phyloP scores from a whole-genome alignment of 2,888 invertebrate species.

The Endotricha flammealis region DNA sequence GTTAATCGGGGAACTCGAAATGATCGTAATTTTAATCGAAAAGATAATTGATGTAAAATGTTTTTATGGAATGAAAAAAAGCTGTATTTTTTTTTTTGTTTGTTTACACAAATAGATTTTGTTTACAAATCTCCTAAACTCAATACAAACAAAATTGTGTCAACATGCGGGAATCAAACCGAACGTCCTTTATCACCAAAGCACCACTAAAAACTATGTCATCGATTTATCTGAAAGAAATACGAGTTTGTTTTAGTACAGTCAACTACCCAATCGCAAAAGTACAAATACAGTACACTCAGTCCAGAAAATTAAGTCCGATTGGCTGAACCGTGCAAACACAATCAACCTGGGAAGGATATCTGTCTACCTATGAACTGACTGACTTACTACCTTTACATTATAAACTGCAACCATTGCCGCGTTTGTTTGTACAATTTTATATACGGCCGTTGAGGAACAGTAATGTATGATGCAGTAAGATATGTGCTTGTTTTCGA shows the following conservation, averaged over 20 bases:
- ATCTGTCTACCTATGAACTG: conserved; percentile 15
- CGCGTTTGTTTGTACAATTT: background rate
- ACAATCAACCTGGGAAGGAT: conserved; percentile 46
- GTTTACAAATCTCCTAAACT: background rate
- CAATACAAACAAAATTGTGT: background rate
- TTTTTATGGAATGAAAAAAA: no score
- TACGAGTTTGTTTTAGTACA: conserved; percentile 11
- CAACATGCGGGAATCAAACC: background rate
- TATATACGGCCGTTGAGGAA: background rate
- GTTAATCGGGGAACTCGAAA: background rate
- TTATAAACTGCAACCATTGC: conserved; percentile 4
- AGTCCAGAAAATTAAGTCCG: conserved; percentile 47
- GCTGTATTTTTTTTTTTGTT: no score
- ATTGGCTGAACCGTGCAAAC: conserved; percentile 48
- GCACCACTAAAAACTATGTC: no score
- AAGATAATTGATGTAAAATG: no score
- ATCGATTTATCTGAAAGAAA: no score
- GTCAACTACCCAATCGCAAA: conserved; percentile 13
- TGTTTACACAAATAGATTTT: no score
- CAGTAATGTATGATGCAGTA: conserved; percentile 3
- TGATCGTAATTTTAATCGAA: background rate
- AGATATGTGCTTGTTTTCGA: background rate
- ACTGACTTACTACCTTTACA: background rate
- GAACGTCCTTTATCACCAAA: no score
- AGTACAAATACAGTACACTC: conserved; percentile 37